Base-by-base conservation (phyloP, 1,140 invertebrate species). In the Drosophila serrata region DNA sequence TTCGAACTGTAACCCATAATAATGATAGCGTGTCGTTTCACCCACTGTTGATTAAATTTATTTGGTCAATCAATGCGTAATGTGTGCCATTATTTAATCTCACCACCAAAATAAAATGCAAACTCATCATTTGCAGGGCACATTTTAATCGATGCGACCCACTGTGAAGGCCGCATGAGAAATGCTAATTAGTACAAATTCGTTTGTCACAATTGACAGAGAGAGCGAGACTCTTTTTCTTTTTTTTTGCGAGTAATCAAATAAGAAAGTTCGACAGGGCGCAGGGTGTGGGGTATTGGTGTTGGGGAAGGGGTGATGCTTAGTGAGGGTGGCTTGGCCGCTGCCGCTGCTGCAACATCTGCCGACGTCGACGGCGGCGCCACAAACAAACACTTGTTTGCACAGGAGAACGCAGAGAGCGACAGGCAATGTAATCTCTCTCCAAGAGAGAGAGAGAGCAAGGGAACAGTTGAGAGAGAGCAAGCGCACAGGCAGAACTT, bases 381-480 rank as follows among this genome's bases (percentile, higher is more conserved):
- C 55, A 61, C 79, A 90, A 90, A 82, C 84, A 90, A 90, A 90
- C 85, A 90, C 85, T 90, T 90, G 85, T 90, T 90, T 90, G 85
- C 85, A 90, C 78, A 90, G 69, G 80, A 90, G 85, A 70, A 56
- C 72, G 48, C 37, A 39, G 53, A 81, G 79, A 53, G 55, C 35
- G 31, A 17, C 4, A 27, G 42, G 11, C 51, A 19, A 48, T 12
- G 56, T 24, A 51, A 51, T 35, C 6, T 33, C 45, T 51, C 46
- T 69, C 46, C 40, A 29, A 11, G n/a, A n/a, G n/a, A n/a, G n/a
- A 70, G 8, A 53, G 39, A 67, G 48, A 37, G 42, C 24, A 33
- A 42, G 19, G 27, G 46, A 39, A 29, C 22, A 46, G 64, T 24
- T 62, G 35, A 49, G 69, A 82, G 81, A 82, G 80, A 79, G 79